Base-by-base conservation (phyloP, 1,140 invertebrate genomes). In the Proctacanthus coquilletti region DNA sequence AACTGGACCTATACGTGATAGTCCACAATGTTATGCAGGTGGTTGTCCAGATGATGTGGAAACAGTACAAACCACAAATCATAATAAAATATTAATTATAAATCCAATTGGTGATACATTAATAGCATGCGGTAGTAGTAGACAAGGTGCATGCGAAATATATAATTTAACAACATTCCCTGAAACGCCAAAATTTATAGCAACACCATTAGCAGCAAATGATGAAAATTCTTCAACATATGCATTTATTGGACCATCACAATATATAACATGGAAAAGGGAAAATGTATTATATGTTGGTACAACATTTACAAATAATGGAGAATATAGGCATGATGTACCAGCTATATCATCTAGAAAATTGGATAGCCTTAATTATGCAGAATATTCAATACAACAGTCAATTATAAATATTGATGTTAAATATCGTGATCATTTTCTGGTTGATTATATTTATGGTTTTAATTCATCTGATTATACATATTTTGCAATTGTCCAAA, bases 401-500 rank as follows among this genome's bases (percentile, higher is more conserved):
- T 86, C 86, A 18, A 71, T 79, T 31, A 69, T 92, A n/a, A 75
- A 79, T 45, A 91, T 94, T 40, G 88, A 93, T 64, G 86, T 92
- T 9, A 91, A 91, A 53, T 91, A 91, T 60, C 74, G 87, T 39
- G 89, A 94, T 64, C 87, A 92, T 56, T 94, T 92, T 63, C 66
- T 93, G 5, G 87, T 98, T 15, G 79, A 87, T 52, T 97, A 96
- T 60, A 74, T 95, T 2, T 94, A 93, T 63, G 92, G 92, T 9
- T 97, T 98, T 54, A 86, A 92, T 60, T 84, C 87, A 2, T 86
- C 80, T 49, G 80, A 87, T 42, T 95, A 88, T 64, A 87, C 89
- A 3, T 97, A 97, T 60, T 94, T 97, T 65, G 74, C 93, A 10
- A 76, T 93, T 27, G 87, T 95, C 15, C 93, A 98, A 61, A 92